Percentiles rank a stretch among this genome's conserved stretches.
These are phyloP conservation scores for Petrocephalus sullivani DNA, from an alignment of 2,797 vertebrate genomes.

Conservation along the genomic window DNA sequence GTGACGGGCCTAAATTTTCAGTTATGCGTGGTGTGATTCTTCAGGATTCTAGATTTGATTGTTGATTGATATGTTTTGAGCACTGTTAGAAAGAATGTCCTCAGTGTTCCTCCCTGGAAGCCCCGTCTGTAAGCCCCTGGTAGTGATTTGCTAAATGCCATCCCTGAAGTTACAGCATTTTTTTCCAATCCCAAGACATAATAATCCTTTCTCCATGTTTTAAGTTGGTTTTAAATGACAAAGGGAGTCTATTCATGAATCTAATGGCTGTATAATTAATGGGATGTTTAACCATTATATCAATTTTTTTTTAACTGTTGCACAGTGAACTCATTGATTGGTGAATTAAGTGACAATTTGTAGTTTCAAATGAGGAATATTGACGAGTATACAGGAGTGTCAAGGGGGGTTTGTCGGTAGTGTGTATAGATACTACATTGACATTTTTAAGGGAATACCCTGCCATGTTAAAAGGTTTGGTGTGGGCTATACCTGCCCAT, in stretches of 20 bases:
- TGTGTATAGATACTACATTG: neutral
- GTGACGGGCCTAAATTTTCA: neutral
- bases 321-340: neutral
- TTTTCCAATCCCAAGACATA: neutral
- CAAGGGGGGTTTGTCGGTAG: neutral
- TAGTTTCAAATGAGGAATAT: neutral
- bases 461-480: neutral
- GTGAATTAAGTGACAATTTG: neutral
- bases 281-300: neutral
- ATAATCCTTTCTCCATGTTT: neutral
- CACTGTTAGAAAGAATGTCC: neutral
- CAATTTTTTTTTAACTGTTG: neutral
- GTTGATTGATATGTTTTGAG: neutral
- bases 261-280: neutral
- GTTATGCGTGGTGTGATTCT: too few species aligned
- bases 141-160: too few species aligned
- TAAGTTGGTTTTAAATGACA: neutral
- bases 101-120: neutral
- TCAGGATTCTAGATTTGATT: neutral
- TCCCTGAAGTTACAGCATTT: neutral
- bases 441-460: neutral
- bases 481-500: neutral
- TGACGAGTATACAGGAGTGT: neutral
- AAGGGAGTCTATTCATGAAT: neutral
- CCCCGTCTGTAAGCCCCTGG: neutral